Evolutionary conservation across 1,140 invertebrate species (phyloP), one percentile per base, ranked within the genome.

Genomic region (Macrotrachela quadricornifera): DNA sequence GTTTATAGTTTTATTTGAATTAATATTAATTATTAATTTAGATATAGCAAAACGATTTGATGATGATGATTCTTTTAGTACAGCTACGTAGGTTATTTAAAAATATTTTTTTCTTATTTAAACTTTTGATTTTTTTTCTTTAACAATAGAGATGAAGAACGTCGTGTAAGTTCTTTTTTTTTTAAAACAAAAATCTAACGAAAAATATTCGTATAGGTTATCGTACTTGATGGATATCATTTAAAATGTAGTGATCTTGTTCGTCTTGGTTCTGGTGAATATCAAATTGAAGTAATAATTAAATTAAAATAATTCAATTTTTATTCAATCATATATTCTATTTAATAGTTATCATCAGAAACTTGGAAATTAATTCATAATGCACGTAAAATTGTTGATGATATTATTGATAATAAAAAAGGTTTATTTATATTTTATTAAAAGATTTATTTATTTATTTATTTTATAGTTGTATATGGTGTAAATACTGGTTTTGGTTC

Each of bases 401-500:
- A 73, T 47, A 76, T 79, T 56, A 60, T 79, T 16, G 64, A 67
- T 56, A 75, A 76, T 59, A 76, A 78, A 54, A 74, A 75, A 72
- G 73, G 75, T 76, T 30, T 4, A 8, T 4, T 30, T 30, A 30
- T 30, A 8, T 43, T 42, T 45, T 58, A n/a, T 54, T 10, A 43
- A 30, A 53, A 30, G 4, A 37, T 6, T n/a, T 14, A 14, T 46
- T 46, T n/a, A 37, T 39, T 37, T 30, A 57, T 54, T 55, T 48
- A 53, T 56, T 60, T 69, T 61, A 60, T 54, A 77, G 76, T 77
- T 55, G 79, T 79, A 9, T 81, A 81, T 64, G 80, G 79, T 16
- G 77, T 81, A 39, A 82, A 79, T 8, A 82, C 80, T n/a, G 80
- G 80, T 38, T 80, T 82, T 64, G 80, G 80, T 50, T 80, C 79